These are phyloP conservation scores for Megaceryle maxima DNA, from an alignment of 2,113 vertebrate genomes.

Conservation along the genomic window DNA sequence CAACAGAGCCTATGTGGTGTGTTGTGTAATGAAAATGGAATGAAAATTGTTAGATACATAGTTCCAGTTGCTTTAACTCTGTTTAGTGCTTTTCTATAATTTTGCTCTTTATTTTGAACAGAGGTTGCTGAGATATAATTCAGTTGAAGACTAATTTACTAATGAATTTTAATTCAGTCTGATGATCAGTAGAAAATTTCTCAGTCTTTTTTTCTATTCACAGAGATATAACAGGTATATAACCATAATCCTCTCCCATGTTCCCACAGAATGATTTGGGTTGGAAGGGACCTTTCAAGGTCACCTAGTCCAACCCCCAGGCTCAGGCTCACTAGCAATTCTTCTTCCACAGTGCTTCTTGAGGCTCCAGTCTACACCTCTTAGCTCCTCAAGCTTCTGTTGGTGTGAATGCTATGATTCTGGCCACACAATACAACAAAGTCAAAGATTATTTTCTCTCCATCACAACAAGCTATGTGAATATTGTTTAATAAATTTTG, in stretches of 20 bases:
- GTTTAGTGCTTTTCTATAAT: neutral
- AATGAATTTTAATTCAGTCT: slow-evolving; percentile 13
- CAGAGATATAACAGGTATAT: neutral
- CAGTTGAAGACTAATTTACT: neutral
- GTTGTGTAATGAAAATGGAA: neutral
- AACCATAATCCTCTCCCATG: neutral
- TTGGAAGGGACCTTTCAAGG: too few relatives aligned
- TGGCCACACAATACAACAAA: neutral
- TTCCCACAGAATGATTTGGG: neutral
- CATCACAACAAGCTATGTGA: neutral
- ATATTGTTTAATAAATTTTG: neutral
- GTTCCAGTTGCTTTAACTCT: neutral
- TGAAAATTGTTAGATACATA: neutral
- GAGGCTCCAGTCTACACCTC: neutral
- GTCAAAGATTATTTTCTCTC: neutral
- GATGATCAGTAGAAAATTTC: neutral
- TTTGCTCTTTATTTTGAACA: neutral
- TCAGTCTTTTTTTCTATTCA: neutral
- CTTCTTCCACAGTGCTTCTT: neutral
- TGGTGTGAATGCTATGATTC: neutral
- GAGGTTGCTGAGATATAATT: neutral
- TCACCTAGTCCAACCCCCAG: too few relatives aligned
- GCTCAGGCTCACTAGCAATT: neutral
- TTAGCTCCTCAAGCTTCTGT: neutral
- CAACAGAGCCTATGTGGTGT: neutral